A percentile compares a stretch with the other conserved stretches of the same genome.
phyloP scores from a whole-genome alignment of 2,797 vertebrate genomes.

The Scyliorhinus canicula region DNA sequence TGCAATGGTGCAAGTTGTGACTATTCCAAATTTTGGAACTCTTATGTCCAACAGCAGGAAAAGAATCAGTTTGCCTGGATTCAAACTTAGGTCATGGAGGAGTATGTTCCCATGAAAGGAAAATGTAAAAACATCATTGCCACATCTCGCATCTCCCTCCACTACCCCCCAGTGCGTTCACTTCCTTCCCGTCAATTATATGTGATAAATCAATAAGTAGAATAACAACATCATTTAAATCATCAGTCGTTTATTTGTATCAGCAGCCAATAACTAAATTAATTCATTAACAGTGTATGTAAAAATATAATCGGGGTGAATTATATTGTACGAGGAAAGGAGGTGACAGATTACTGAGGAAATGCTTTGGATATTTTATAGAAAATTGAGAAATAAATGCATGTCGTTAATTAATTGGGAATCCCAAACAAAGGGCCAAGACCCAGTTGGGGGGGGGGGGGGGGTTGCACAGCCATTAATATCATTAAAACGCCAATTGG shows the following conservation, averaged over 20 bases:
- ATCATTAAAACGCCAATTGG: neutral
- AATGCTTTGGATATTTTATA: neutral
- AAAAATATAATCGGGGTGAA: neutral
- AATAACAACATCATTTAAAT: neutral
- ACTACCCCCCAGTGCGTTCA: neutral
- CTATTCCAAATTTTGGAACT: neutral
- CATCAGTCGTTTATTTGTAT: neutral
- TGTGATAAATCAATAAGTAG: neutral
- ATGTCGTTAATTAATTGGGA: neutral
- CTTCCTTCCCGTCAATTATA: neutral
- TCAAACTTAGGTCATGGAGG: neutral
- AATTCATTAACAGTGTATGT: neutral
- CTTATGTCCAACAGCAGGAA: neutral
- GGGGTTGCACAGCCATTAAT: too few relatives aligned
- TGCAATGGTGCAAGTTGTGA: neutral
- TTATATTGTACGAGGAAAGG: neutral
- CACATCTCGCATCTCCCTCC: neutral
- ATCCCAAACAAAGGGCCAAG: neutral
- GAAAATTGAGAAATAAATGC: neutral
- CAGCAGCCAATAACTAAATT: neutral
- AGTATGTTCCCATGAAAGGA: neutral
- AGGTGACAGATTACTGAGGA: neutral
- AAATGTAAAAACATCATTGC: neutral
- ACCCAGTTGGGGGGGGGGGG: neutral
- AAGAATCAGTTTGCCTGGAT: neutral